phyloP scores from a whole-genome alignment of 2,888 invertebrate species.

The Drosophila helvetica region DNA sequence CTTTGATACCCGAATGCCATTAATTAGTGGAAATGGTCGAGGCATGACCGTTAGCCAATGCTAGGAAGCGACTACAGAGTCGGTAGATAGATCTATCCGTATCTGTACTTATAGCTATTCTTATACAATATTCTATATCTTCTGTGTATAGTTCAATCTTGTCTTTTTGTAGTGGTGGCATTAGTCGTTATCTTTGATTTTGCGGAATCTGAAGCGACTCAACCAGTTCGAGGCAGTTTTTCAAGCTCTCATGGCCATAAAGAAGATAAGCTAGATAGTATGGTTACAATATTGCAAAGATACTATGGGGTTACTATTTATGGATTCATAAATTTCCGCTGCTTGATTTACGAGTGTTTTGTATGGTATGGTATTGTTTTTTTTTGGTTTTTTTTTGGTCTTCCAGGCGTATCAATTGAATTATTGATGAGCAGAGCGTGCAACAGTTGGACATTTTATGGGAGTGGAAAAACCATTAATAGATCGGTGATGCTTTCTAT shows the following conservation, averaged over 20 bases:
- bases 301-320: neutral
- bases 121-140: neutral
- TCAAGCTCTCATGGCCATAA: constrained; percentile 12
- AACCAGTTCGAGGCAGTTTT: constrained; percentile 52
- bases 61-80: neutral
- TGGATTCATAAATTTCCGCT: constrained; percentile 11
- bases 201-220: constrained; percentile 11
- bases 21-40: neutral
- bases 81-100: neutral
- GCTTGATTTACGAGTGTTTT: constrained; percentile 2
- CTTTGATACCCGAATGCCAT: too few relatives aligned
- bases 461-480: neutral
- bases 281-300: constrained; percentile 1
- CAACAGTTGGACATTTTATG: neutral
- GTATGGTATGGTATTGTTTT: neutral
- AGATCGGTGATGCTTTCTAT: neutral
- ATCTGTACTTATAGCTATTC: too few relatives aligned
- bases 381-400: too few relatives aligned
- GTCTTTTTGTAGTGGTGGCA: neutral
- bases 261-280: neutral
- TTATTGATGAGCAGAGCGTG: neutral
- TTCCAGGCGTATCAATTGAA: neutral
- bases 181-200: neutral
- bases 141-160: neutral
- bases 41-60: neutral